Conservation (phyloP, 1,140 invertebrate species). For the Drosophila mojavensis region DNA sequence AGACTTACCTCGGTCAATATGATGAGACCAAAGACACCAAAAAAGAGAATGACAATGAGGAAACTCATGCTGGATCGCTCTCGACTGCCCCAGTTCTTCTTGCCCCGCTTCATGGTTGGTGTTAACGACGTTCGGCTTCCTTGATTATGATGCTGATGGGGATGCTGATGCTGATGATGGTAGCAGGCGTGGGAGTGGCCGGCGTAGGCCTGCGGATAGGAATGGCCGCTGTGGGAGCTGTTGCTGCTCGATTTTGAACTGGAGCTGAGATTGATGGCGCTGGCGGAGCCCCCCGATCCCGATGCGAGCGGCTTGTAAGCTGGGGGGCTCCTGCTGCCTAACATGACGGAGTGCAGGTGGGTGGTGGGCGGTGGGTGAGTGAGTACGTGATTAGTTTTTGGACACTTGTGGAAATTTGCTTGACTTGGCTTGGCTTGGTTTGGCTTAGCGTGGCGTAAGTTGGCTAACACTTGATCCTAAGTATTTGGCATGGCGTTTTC, state of each 20-base stretch:
- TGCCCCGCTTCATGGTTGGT: slow-evolving; percentile 73
- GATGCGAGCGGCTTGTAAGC: slow-evolving; percentile 62
- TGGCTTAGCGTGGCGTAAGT: slow-evolving; percentile 4
- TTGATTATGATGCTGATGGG: slow-evolving; percentile 53
- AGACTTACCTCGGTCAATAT: slow-evolving; percentile 89
- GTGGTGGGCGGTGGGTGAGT: slow-evolving; percentile 47
- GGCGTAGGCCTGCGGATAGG: slow-evolving; percentile 62
- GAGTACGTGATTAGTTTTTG: slow-evolving; percentile 21
- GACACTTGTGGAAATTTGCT: slow-evolving; percentile 23
- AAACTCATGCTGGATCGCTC: slow-evolving; percentile 94
- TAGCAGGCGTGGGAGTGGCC: slow-evolving; percentile 65
- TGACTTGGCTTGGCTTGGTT: slow-evolving; percentile 5
- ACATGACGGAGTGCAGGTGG: slow-evolving; percentile 58
- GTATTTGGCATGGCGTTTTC: slow-evolving; percentile 27
- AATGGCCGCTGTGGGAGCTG: slow-evolving; percentile 51
- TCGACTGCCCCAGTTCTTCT: slow-evolving; percentile 85
- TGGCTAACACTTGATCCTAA: slow-evolving; percentile 13
- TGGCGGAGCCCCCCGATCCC: slow-evolving; percentile 69
- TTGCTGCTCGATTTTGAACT: slow-evolving; percentile 31
- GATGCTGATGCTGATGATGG: slow-evolving; percentile 62
- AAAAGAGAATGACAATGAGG: slow-evolving; percentile 94
- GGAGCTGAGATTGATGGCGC: slow-evolving; percentile 18
- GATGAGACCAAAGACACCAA: slow-evolving; percentile 93
- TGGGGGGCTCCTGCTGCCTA: slow-evolving; percentile 78
- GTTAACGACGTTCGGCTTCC: slow-evolving; percentile 65